Conservation (phyloP, 1,140 invertebrate genomes). For the Cyrtorhinus lividipennis region DNA sequence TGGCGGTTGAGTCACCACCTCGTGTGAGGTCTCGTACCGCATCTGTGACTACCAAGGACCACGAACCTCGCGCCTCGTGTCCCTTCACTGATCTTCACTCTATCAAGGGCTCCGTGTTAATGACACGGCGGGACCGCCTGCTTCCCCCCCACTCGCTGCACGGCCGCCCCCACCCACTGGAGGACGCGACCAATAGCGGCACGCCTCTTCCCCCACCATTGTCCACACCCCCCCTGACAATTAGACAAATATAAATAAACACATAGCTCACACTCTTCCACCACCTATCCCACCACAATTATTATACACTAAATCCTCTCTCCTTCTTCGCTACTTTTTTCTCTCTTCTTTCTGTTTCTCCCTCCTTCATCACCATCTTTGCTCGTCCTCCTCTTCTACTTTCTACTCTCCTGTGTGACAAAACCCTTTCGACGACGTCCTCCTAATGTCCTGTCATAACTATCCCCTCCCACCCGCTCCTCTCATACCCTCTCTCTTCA, state of each 20-base stretch:
- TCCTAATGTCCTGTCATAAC: slow-evolving; percentile 10
- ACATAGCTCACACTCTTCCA: slow-evolving; percentile 14
- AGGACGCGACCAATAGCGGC: not conserved
- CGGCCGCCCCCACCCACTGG: not conserved
- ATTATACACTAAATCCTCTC: slow-evolving; percentile 5
- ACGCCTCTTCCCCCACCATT: slow-evolving; percentile 2
- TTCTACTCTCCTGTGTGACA: not conserved
- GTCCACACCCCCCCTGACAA: slow-evolving; percentile 12
- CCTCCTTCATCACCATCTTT: not conserved
- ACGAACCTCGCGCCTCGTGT: slow-evolving; percentile 9
- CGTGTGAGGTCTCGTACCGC: slow-evolving; percentile 14
- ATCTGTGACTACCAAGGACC: slow-evolving; percentile 10
- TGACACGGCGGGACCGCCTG: slow-evolving; percentile 4
- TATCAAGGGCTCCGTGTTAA: slow-evolving; percentile 10
- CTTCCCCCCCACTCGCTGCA: not conserved
- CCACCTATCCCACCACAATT: slow-evolving; percentile 10
- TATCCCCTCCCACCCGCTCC: not conserved
- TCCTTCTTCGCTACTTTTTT: not conserved
- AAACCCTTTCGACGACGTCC: not conserved
- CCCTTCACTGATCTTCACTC: slow-evolving; percentile 5
- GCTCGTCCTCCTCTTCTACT: not conserved
- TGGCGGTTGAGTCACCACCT: slow-evolving; percentile 18
- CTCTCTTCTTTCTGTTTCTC: not conserved
- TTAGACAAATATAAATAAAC: slow-evolving; percentile 17
- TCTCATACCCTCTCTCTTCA: too few species aligned